These are phyloP conservation scores for Corvus moneduloides DNA, from an alignment of 2,113 vertebrate genomes.

Conservation along the genomic window DNA sequence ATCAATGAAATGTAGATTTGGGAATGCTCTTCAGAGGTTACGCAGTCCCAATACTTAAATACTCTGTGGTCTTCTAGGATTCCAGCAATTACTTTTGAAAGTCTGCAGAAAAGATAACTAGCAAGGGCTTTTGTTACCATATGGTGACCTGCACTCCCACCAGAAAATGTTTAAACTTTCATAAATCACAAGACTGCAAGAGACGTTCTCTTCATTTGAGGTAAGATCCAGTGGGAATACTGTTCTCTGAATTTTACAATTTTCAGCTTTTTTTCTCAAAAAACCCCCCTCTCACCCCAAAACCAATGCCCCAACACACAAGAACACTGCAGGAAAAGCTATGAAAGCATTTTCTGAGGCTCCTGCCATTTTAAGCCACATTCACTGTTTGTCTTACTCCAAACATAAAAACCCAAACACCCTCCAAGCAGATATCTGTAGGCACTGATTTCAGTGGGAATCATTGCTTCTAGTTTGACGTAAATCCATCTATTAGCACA, in stretches of 20 bases:
- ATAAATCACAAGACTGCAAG: not conserved
- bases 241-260: not conserved
- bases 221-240: not conserved
- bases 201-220: not conserved
- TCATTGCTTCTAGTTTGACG: not conserved
- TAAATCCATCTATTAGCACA: not conserved
- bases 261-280: not conserved
- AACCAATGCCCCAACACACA: not conserved
- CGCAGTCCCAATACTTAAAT: not conserved
- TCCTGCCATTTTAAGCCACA: not conserved
- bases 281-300: not conserved
- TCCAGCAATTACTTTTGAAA: not conserved
- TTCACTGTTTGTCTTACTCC: not conserved
- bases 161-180: constrained; percentile 19
- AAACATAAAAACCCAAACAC: not conserved
- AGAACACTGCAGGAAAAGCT: not conserved
- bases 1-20: not conserved
- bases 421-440: not conserved
- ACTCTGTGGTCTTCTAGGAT: not conserved
- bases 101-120: not conserved
- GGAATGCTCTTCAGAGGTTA: not conserved
- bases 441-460: not conserved
- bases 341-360: not conserved
- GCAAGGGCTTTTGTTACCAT: not conserved
- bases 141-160: not conserved